Conservation (phyloP, 2,888 invertebrate genomes). For the Autographa pulchrina region DNA sequence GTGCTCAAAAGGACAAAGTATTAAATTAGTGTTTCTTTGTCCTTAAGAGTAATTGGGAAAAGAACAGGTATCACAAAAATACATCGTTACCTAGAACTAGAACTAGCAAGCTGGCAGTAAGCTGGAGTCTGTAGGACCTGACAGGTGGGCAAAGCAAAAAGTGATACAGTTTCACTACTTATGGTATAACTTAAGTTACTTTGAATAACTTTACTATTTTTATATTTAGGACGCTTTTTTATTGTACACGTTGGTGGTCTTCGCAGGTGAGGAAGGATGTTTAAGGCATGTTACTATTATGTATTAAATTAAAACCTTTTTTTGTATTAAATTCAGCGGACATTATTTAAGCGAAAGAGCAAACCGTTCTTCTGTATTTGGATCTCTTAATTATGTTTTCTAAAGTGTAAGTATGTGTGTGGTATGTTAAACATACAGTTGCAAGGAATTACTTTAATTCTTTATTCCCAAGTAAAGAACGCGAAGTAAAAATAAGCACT, state of each 20-base stretch:
- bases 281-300: neutral
- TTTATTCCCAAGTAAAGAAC: constrained; percentile 1
- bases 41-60: neutral
- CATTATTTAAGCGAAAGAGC: neutral
- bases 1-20: too few relatives aligned
- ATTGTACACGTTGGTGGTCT: neutral
- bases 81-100: neutral
- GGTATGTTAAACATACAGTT: too few relatives aligned
- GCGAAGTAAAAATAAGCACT: constrained; percentile 5
- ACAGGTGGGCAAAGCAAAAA: neutral
- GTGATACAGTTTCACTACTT: constrained; percentile 1
- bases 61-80: neutral
- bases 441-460: neutral
- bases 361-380: neutral
- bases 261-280: neutral
- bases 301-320: neutral
- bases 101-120: neutral
- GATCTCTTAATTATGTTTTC: neutral
- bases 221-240: neutral
- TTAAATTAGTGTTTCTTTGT: neutral
- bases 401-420: neutral
- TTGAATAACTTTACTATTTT: neutral
- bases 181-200: neutral
- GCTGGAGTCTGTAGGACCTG: neutral
- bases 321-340: neutral